These are phyloP conservation scores for Aphidius colemani DNA, from an alignment of 2,888 invertebrate species.

Conservation along the genomic window DNA sequence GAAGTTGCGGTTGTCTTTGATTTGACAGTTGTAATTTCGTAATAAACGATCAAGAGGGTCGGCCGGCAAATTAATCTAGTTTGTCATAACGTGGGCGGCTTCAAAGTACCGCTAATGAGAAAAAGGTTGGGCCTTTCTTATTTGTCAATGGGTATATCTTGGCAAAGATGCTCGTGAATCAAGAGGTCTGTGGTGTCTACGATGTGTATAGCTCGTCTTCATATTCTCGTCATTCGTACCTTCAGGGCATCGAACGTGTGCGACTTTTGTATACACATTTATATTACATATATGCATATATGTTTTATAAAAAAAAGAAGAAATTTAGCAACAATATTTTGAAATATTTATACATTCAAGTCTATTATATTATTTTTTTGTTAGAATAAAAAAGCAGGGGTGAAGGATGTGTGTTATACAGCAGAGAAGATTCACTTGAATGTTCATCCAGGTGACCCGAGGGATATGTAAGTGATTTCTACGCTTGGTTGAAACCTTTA, in stretches of 20 bases:
- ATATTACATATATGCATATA: slow-evolving; percentile 18
- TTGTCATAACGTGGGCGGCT: slow-evolving; percentile 60
- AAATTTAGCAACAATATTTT: too few relatives aligned
- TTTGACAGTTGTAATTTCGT: slow-evolving; percentile 57
- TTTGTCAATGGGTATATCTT: slow-evolving; percentile 53
- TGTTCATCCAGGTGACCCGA: slow-evolving; percentile 24
- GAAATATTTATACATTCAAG: too few relatives aligned
- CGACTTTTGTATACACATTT: too few relatives aligned
- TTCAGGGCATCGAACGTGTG: slow-evolving; percentile 4
- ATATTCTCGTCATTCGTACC: slow-evolving; percentile 9
- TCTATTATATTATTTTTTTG: too few relatives aligned
- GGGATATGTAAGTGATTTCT: slow-evolving; percentile 32
- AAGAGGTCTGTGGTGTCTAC: slow-evolving; percentile 28
- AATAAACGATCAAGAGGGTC: slow-evolving; percentile 53
- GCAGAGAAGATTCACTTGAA: slow-evolving; percentile 17
- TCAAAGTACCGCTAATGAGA: slow-evolving; percentile 61
- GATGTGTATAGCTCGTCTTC: slow-evolving; percentile 24
- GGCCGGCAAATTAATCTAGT: slow-evolving; percentile 59
- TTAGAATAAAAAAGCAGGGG: too few relatives aligned
- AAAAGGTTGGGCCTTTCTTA: slow-evolving; percentile 55
- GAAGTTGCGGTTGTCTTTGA: slow-evolving; percentile 12
- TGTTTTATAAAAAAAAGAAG: too few relatives aligned
- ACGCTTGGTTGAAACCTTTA: slow-evolving; percentile 9
- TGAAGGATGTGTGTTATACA: slow-evolving; percentile 18
- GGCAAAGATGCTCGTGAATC: slow-evolving; percentile 46